Base-by-base conservation (phyloP, 2,797 vertebrate species). In the Chaetodon trifasciatus region DNA sequence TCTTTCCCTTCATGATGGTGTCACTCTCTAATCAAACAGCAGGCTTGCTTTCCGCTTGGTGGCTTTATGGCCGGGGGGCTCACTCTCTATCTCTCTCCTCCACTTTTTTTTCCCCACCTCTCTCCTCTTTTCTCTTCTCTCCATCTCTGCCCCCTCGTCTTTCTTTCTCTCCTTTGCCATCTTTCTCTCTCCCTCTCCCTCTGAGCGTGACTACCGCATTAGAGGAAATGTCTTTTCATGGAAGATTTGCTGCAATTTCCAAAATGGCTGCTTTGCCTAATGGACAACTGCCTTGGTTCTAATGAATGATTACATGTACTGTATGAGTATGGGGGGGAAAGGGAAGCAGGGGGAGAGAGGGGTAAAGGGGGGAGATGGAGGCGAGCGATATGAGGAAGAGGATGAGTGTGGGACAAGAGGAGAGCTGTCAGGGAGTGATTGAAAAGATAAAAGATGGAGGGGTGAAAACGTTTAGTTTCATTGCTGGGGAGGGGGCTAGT, bases 211-310 rank as follows among this genome's bases (percentile, higher is more conserved):
- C 96, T 93, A 86, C 94, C 91, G 94, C 96, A 95, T 96, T 95
- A 96, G 92, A 96, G 95, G 95, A 96, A 97, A 96, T 96, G 94
- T 95, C 95, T 96, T 96, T 97, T 96, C 95, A 95, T 94, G 95
- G 95, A 96, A 96, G 95, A 97, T 96, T 96, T 96, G 94, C 95
- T 94, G 93, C 95, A 94, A 92, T 96, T 96, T 95, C 94, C 92
- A 96, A 95, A 96, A 95, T 92, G 92, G 93, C 92, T 93, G 88
- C 91, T 90, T 93, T 94, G 93, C 92, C 95, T 97, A 97, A 97
- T 97, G 96, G 96, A 96, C 96, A 96, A 95, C 96, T 94, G 94
- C 86, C 90, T 94, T 93, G 93, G 94, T 90, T 94, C 94, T 95
- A 94, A 94, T 95, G 91, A 94, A 92, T 92, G 93, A 93, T 93